Conservation (phyloP, 2,888 invertebrate species). For the Drosophila diplacantha region DNA sequence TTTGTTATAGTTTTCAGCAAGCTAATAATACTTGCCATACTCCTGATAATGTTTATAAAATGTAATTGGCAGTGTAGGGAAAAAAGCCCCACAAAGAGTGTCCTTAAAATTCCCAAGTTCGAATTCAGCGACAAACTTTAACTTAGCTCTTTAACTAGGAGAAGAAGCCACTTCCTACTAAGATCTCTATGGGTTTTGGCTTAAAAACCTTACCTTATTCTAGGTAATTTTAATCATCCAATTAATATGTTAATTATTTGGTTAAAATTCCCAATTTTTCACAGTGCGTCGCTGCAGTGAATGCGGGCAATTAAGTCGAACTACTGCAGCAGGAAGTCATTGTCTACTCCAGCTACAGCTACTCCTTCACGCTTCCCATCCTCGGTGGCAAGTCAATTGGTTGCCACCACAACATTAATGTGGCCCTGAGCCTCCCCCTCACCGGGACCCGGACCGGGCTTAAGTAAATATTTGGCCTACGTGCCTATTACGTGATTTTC, state of each 20-base stretch:
- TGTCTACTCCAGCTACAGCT: conserved; percentile 23
- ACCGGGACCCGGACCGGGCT: conserved; percentile 33
- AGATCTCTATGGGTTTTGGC: background rate
- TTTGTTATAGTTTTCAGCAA: background rate
- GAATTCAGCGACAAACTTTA: background rate
- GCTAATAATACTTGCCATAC: background rate
- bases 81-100: background rate
- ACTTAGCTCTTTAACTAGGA: background rate
- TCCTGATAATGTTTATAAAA: background rate
- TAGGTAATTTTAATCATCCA: background rate
- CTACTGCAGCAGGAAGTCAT: conserved; percentile 59
- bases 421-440: conserved; percentile 5
- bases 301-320: conserved; percentile 57
- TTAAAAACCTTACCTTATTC: background rate
- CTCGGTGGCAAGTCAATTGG: conserved; percentile 55
- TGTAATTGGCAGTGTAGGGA: background rate
- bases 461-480: conserved; percentile 70
- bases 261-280: too few relatives aligned
- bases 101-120: background rate
- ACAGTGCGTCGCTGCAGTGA: conserved; percentile 30
- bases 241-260: background rate
- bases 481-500: conserved; percentile 70
- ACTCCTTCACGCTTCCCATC: conserved; percentile 24
- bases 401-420: conserved; percentile 62
- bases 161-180: too few relatives aligned